Evolutionary conservation across 1,140 invertebrate genomes (phyloP), one percentile per base, ranked within the genome.

Genomic region (Trypoxylus dichotomus): DNA sequence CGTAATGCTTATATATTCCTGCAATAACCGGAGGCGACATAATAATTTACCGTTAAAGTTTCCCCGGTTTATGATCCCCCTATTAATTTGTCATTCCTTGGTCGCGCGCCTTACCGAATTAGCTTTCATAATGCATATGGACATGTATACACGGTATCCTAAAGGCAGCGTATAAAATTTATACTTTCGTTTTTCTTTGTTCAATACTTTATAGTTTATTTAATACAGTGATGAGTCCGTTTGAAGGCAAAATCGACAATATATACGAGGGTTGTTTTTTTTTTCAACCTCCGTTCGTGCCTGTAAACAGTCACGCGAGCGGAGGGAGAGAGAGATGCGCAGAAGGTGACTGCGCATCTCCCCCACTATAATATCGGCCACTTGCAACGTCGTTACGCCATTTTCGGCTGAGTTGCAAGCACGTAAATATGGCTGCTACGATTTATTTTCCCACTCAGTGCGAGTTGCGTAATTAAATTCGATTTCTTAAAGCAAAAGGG

Each of bases 31-130:
- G 47, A 54, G 47, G 47, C 11, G 47, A 19, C 47, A 54, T 54
- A 54, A 54, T 54, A 54, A 54, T 54, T 54, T 54, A n/a, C 47
- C 47, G 47, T n/a, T 19, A 54, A 54, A 54, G 47, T 54, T 54
- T 54, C 47, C 6, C 47, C 47, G 47, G 47, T 54, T 54, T 54
- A 54, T 54, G 47, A 54, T 54, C 19, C 15, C 47, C 47, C 47
- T 54, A 54, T 54, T 54, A 54, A 54, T 54, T n/a, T n/a, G 47
- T 54, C 47, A 15, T 19, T 54, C 47, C 47, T 54, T n/a, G 47
- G 47, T 54, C 15, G 47, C 47, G 47, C 47, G 47, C 47, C 47
- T 1, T 54, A 15, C n/a, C 47, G 13, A n/a, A 54, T 54, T 54
- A 54, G 19, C 47, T 54, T 15, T 19, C 15, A 19, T 54, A 54